Percentiles rank a stretch among this genome's conserved stretches.
These are phyloP conservation scores for Diglossa brunneiventris DNA, from an alignment of 2,113 vertebrate genomes.

Conservation along the genomic window DNA sequence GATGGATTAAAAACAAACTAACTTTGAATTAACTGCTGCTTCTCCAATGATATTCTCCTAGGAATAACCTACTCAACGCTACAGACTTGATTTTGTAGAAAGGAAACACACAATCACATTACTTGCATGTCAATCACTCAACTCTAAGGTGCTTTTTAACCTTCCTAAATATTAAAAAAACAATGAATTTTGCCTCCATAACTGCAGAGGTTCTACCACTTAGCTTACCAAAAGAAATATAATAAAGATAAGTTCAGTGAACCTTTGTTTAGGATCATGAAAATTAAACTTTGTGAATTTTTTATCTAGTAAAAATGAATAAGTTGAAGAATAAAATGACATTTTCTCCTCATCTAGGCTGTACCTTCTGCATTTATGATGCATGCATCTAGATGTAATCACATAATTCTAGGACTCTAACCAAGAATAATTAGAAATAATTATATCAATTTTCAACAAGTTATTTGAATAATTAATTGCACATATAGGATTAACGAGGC, in stretches of 20 bases:
- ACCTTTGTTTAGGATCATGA: background rate
- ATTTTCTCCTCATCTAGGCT: background rate
- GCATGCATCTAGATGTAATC: background rate
- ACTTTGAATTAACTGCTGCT: background rate
- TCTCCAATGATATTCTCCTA: background rate
- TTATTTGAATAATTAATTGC: conserved; percentile 23
- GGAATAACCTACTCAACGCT: background rate
- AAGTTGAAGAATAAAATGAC: background rate
- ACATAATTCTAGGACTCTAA: background rate
- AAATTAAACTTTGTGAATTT: background rate
- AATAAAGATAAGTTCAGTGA: background rate
- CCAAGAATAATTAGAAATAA: conserved; percentile 1
- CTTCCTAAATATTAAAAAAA: background rate
- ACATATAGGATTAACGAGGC: background rate
- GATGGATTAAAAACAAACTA: background rate
- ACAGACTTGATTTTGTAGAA: background rate
- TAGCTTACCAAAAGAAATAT: background rate
- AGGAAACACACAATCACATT: background rate
- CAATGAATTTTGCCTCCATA: background rate
- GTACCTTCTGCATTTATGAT: background rate
- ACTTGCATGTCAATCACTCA: background rate
- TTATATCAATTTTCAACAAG: background rate
- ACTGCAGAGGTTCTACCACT: background rate
- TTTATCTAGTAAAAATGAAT: background rate
- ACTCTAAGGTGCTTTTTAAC: background rate